Percentiles rank a stretch among this genome's conserved stretches.
These are phyloP conservation scores for Sebastes fasciatus DNA, from an alignment of 2,113 vertebrate species.

Conservation along the genomic window DNA sequence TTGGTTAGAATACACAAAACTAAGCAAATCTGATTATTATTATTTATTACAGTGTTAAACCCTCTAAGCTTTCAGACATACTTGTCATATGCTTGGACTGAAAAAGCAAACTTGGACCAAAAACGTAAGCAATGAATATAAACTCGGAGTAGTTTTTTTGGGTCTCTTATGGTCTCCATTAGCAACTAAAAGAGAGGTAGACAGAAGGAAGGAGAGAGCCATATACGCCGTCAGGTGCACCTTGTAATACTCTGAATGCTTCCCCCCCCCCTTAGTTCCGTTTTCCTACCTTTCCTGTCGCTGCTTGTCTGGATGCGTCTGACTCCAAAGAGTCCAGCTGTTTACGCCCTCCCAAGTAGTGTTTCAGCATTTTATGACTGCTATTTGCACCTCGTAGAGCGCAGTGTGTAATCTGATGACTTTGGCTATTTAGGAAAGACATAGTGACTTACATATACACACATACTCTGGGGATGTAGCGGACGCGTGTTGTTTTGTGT, in stretches of 20 bases:
- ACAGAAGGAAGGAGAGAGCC: conserved; percentile 26
- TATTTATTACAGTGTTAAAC: neutral
- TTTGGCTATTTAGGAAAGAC: conserved; percentile 77
- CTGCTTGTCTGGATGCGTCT: conserved; percentile 79
- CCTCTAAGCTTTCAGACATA: neutral
- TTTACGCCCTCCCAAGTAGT: conserved; percentile 84
- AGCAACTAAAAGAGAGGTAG: neutral
- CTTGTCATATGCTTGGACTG: neutral
- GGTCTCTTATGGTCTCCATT: neutral
- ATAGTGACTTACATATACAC: conserved; percentile 38
- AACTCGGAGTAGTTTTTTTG: neutral
- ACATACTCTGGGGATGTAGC: conserved; percentile 11
- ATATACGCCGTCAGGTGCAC: conserved; percentile 72
- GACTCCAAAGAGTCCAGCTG: conserved; percentile 80
- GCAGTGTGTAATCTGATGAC: conserved; percentile 84
- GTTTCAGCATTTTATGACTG: conserved; percentile 83
- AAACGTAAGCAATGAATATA: neutral
- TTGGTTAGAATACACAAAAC: neutral
- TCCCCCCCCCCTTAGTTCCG: conserved; percentile 62
- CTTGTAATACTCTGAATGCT: conserved; percentile 58
- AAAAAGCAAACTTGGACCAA: conserved; percentile 1
- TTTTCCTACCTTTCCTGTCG: conserved; percentile 72
- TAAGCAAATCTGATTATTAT: neutral
- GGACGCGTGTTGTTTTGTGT: conserved; percentile 26
- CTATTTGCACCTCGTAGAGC: conserved; percentile 83